A percentile compares a stretch with the other conserved stretches of the same genome.
Evolutionary conservation across 2,113 vertebrate species (phyloP).

Genomic region (Chlamydotis undulata): DNA sequence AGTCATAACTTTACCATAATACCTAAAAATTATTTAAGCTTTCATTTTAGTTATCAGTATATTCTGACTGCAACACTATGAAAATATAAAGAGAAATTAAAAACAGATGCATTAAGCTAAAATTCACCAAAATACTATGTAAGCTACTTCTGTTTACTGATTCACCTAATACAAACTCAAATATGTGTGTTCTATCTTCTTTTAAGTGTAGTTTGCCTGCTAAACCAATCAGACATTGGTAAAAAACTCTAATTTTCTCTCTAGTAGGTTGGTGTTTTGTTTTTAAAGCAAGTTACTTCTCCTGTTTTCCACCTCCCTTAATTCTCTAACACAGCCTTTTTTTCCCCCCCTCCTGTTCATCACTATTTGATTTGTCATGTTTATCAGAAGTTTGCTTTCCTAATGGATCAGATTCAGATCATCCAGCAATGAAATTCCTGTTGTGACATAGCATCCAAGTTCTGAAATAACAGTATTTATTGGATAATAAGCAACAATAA

Average conservation of each 20-base stretch:
- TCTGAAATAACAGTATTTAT: neutral
- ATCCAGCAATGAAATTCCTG: neutral
- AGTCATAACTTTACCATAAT: neutral
- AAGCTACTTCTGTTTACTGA: neutral
- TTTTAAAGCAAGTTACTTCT: neutral
- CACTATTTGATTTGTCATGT: neutral
- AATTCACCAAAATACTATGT: neutral
- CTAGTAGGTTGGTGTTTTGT: neutral
- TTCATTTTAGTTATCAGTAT: neutral
- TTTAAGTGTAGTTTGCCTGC: neutral
- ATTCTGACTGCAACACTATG: neutral
- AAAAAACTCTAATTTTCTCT: neutral
- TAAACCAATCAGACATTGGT: neutral
- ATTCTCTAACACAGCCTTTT: neutral
- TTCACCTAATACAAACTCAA: neutral
- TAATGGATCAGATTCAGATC: neutral
- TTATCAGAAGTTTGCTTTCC: neutral
- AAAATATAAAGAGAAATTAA: neutral
- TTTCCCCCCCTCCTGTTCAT: rapidly evolving
- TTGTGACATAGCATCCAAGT: neutral
- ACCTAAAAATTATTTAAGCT: neutral
- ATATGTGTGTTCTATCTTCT: neutral
- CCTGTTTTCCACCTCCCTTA: neutral
- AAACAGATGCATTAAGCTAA: neutral
- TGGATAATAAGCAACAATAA: neutral